phyloP scores from a whole-genome alignment of 2,797 vertebrate genomes.

The Bovichtus variegatus region DNA sequence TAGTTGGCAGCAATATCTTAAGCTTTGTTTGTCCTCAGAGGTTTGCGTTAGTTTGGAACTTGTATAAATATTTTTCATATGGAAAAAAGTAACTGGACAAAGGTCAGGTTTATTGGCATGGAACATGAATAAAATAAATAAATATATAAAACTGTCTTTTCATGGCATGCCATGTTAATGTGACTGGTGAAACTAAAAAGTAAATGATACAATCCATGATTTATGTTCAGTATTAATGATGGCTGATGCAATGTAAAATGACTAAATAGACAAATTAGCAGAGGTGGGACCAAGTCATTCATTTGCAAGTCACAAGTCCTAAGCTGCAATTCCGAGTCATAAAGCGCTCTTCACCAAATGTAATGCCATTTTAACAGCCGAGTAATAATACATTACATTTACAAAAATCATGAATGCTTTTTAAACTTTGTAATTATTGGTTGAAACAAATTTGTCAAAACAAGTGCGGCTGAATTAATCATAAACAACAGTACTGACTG shows the following conservation, averaged over 20 bases:
- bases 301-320: too few relatives aligned
- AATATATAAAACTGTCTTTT: constrained; percentile 10
- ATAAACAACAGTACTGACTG: too few relatives aligned
- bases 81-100: constrained; percentile 26
- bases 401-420: too few relatives aligned
- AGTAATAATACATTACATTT: too few relatives aligned
- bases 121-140: constrained; percentile 22
- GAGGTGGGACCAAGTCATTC: too few relatives aligned
- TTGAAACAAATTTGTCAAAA: too few relatives aligned
- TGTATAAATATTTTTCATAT: constrained; percentile 51
- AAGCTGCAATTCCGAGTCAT: too few relatives aligned
- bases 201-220: neutral
- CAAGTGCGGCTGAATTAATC: too few relatives aligned
- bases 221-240: constrained; percentile 1
- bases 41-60: constrained; percentile 49
- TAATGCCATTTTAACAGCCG: too few relatives aligned
- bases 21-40: constrained; percentile 65
- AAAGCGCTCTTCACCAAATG: too few relatives aligned
- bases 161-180: neutral
- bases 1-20: constrained; percentile 62
- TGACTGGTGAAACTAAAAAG: neutral
- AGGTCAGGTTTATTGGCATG: constrained; percentile 53
- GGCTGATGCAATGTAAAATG: neutral
- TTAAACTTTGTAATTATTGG: too few relatives aligned
- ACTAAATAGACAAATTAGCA: constrained; percentile 1